A percentile compares a stretch with the other conserved stretches of the same genome.
These are phyloP conservation scores for Hippocampus mohnikei DNA, from an alignment of 2,113 vertebrate genomes.

Conservation along the genomic window DNA sequence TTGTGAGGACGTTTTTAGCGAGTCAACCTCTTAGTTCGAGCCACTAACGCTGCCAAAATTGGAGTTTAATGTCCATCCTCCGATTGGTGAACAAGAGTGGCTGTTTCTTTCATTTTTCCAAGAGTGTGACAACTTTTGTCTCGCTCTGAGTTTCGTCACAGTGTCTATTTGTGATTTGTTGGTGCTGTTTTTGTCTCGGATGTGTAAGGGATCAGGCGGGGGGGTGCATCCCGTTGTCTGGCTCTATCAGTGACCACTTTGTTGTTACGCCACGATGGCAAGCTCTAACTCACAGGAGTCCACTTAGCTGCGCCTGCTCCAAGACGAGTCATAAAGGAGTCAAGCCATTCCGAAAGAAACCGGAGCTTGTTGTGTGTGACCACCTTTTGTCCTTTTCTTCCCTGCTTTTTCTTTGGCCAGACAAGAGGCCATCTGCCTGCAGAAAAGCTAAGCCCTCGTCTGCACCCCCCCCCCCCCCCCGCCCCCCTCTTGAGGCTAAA, in stretches of 20 bases:
- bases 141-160: conserved; percentile 20
- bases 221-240: conserved; percentile 25
- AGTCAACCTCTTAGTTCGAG: conserved; percentile 4
- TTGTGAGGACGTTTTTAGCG: background rate
- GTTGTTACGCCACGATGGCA: conserved; percentile 46
- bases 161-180: conserved; percentile 35
- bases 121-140: conserved; percentile 13
- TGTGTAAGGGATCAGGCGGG: background rate
- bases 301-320: conserved; percentile 60
- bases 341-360: conserved; percentile 59
- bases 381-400: conserved; percentile 66
- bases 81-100: conserved; percentile 17
- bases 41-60: background rate
- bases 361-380: conserved; percentile 56
- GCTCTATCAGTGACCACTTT: conserved; percentile 36
- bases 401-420: conserved; percentile 59
- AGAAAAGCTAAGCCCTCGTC: conserved; percentile 54
- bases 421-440: conserved; percentile 73
- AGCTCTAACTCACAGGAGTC: conserved; percentile 27
- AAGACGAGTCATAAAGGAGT: conserved; percentile 57
- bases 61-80: conserved; percentile 1
- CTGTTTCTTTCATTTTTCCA: conserved; percentile 21
- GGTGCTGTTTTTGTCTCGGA: conserved; percentile 20
- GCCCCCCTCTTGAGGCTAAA: conserved; percentile 35
- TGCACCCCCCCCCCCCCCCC: conserved; percentile 3